Evolutionary conservation across 2,797 vertebrate species (phyloP), one percentile per base, ranked within the genome.

Genomic region (Smutsia temminckii): DNA sequence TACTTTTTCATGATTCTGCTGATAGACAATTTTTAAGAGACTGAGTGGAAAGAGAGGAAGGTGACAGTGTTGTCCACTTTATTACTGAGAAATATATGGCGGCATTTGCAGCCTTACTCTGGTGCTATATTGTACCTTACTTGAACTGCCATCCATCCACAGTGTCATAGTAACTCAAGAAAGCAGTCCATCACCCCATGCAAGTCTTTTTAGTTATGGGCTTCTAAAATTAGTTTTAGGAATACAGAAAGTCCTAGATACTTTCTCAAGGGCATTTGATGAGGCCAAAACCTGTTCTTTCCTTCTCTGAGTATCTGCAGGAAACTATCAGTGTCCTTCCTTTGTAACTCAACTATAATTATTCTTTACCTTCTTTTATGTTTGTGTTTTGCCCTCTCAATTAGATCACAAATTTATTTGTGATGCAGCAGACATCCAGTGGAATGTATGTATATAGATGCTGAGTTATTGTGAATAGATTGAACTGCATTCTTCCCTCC

Each of bases 221-320:
- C 21, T 97, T 97, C 96, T 93, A 93, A 95, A 94, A 94, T 96
- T 96, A 88, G 92, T 87, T 34, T 79, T 46, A 77, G n/a, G 29
- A 81, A 75, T 64, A 88, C 6, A 89, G 37, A 91, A 90, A 93
- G 29, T 94, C 40, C 34, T 29, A 72, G 27, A 74, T 90, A 88
- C 17, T 77, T 64, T 55, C 59, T 88, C 84, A 94, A 90, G 61
- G 74, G 27, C 20, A 16, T 95, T 61, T 85, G 37, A 88, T 80
- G 49, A 78, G 84, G n/a, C 32, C 89, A 71, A 46, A 37, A 96
- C 71, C 11, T 72, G 4, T 85, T 95, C 23, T 80, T 93, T 51
- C 63, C 20, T 90, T 25, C 66, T 92, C 55, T 89, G 37, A 93
- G 40, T 85, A 91, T 68, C 37, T 95, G 40, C 42, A 96, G 34